Evolutionary conservation across 2,888 invertebrate species (phyloP), one percentile per base, ranked within the genome.

Genomic region (Cryptocephalus moraei): DNA sequence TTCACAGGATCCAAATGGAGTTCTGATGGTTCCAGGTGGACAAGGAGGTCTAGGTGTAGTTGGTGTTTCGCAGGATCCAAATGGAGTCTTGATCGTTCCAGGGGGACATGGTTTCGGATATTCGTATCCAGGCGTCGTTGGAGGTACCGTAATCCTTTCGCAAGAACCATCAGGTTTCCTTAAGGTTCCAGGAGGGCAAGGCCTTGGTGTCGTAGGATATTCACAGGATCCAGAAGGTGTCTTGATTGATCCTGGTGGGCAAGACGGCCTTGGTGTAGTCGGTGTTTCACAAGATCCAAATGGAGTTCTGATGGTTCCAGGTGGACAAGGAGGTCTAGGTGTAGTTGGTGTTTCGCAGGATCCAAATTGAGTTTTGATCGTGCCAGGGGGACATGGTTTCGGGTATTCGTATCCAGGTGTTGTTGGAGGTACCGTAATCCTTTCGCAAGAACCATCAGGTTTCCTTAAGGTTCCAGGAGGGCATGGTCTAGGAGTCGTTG

Each of bases 171-270:
- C 43, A 36, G 36, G 36, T 36, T 36, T 39, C n/a, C n/a, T n/a
- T n/a, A n/a, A n/a, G n/a, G 51, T 51, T 31, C 58, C 55, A 38
- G 49, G 51, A 33, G 56, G 56, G 43, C 54, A 52, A 2, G 46
- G 41, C 9, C 32, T 45, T 12, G 50, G 41, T 8, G 48, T 46
- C 12, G 49, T 32, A n/a, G 49, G 52, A 39, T 33, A 32, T 9
- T 22, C 44, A 39, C 52, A 52, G 6, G 36, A 39, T 13, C 52
- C 52, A 12, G 46, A 47, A 34, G 49, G 45, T n/a, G 22, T 40
- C 32, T 31, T 36, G 12, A 46, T 41, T 41, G 51, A 49, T 31
- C 58, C 55, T 40, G 49, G 51, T 32, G 56, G 56, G 43, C 54
- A 52, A 2, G 49, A 38, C 40, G 46, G 41, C 9, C 32, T 45